Conservation (phyloP, 1,140 invertebrate genomes). For the Drosophila orosa region DNA sequence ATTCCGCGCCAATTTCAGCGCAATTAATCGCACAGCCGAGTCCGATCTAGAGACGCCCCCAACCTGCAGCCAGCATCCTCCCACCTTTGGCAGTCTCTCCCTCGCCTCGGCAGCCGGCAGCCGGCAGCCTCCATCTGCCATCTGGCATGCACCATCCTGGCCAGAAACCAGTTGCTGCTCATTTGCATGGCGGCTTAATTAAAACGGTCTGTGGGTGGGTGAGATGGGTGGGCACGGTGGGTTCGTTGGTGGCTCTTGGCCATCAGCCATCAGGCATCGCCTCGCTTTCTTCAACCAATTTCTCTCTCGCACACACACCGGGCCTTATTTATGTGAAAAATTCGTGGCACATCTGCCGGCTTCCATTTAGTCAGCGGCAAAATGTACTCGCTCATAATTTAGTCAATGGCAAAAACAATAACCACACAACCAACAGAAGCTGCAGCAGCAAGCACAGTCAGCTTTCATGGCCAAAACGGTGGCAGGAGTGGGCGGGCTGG, state of each 20-base stretch:
- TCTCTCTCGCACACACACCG: slow-evolving; percentile 42
- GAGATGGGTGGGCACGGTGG: slow-evolving; percentile 37
- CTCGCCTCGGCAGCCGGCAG: slow-evolving; percentile 1
- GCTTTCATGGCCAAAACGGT: slow-evolving; percentile 64
- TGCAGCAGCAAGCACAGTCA: slow-evolving; percentile 3
- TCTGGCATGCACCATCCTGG: slow-evolving; percentile 34
- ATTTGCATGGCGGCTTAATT: slow-evolving; percentile 80
- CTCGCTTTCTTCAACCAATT: slow-evolving; percentile 69
- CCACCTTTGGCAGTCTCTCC: slow-evolving; percentile 7
- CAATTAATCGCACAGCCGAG: slow-evolving; percentile 76
- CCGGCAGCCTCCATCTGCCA: background rate
- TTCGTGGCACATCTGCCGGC: slow-evolving; percentile 70
- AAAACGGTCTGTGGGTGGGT: slow-evolving; percentile 76
- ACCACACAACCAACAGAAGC: slow-evolving; percentile 10
- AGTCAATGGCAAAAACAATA: slow-evolving; percentile 41
- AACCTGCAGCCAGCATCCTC: slow-evolving; percentile 33
- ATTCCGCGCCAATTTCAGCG: slow-evolving; percentile 73
- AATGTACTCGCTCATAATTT: slow-evolving; percentile 61
- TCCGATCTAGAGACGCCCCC: slow-evolving; percentile 62
- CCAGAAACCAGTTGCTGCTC: slow-evolving; percentile 51
- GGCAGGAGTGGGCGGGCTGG: slow-evolving; percentile 54
- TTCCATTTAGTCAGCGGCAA: slow-evolving; percentile 55
- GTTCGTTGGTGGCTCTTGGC: slow-evolving; percentile 41
- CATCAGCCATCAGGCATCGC: slow-evolving; percentile 49
- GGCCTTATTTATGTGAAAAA: slow-evolving; percentile 67